These are phyloP conservation scores for Reinhardtius hippoglossoides DNA, from an alignment of 2,113 vertebrate genomes.

Conservation along the genomic window DNA sequence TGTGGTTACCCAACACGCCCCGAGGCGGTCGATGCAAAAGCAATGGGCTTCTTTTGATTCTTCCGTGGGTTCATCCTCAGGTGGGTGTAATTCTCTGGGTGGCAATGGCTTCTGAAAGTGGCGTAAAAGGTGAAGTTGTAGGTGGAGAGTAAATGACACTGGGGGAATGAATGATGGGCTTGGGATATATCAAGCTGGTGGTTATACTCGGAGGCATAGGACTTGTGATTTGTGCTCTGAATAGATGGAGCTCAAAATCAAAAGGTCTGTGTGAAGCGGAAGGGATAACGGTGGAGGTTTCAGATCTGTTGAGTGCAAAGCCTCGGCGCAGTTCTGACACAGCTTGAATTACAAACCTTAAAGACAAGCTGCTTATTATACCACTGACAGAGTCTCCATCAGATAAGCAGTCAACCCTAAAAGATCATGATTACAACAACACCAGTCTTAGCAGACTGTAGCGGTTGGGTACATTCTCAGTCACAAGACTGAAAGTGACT, in stretches of 20 bases:
- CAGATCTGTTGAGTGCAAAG: constrained; percentile 13
- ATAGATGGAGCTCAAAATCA: constrained; percentile 45
- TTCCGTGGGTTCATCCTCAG: constrained; percentile 44
- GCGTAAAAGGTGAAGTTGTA: constrained; percentile 55
- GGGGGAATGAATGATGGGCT: constrained; percentile 40
- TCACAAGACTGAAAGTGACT: constrained; percentile 14
- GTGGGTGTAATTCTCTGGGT: constrained; percentile 59
- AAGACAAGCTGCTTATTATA: constrained; percentile 25
- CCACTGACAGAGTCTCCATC: constrained; percentile 23
- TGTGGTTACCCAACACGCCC: constrained; percentile 50
- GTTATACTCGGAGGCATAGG: constrained; percentile 17
- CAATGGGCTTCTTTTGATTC: constrained; percentile 55
- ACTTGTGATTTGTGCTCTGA: constrained; percentile 41
- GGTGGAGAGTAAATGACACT: constrained; percentile 50
- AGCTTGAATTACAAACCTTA: constrained; percentile 24
- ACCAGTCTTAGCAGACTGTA: neutral
- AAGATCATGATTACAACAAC: constrained; percentile 30
- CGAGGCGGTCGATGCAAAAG: constrained; percentile 48
- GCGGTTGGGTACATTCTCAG: constrained; percentile 6
- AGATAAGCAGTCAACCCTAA: constrained; percentile 31
- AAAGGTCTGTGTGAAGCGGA: constrained; percentile 16
- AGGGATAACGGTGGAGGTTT: constrained; percentile 33
- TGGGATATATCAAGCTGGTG: constrained; percentile 33
- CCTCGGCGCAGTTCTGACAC: neutral
- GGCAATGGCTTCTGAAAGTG: constrained; percentile 59